A percentile compares a stretch with the other conserved stretches of the same genome.
Conservation (phyloP, 2,113 vertebrate species). For the Loxodonta africana region DNA sequence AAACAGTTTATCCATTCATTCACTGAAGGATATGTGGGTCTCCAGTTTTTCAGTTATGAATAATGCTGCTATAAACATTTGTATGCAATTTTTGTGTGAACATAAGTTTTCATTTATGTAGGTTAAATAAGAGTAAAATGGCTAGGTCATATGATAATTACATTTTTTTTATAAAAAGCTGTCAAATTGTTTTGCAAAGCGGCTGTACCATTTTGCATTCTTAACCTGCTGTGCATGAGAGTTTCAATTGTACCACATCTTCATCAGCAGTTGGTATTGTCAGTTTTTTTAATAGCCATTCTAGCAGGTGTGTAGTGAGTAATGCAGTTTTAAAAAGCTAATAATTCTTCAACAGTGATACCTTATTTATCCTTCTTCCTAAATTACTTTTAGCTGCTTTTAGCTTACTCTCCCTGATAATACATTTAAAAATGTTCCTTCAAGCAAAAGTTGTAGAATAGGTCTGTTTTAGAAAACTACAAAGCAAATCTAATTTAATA, state of each 20-base stretch:
- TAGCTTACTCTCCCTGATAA: background rate
- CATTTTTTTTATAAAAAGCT: background rate
- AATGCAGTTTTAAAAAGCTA: background rate
- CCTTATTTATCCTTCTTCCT: constrained; percentile 1
- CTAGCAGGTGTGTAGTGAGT: background rate
- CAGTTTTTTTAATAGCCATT: background rate
- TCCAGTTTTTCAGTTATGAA: constrained; percentile 9
- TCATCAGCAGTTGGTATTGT: background rate
- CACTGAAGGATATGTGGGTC: background rate
- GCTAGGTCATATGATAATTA: background rate
- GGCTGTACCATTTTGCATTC: background rate
- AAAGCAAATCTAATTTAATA: background rate
- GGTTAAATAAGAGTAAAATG: constrained; percentile 13
- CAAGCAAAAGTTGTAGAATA: background rate
- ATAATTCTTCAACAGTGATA: constrained; percentile 2
- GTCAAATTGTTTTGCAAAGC: background rate
- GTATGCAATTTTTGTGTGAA: background rate
- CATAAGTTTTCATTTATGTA: constrained; percentile 25
- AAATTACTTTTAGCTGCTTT: constrained; percentile 14
- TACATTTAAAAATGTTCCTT: background rate
- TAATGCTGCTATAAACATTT: constrained; percentile 10
- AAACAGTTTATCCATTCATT: constrained; percentile 4
- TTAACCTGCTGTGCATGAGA: background rate
- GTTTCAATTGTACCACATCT: background rate
- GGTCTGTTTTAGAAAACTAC: background rate